Percentiles rank a stretch among this genome's conserved stretches.
Conservation (phyloP, 2,888 invertebrate species). For the Fragum fragum region DNA sequence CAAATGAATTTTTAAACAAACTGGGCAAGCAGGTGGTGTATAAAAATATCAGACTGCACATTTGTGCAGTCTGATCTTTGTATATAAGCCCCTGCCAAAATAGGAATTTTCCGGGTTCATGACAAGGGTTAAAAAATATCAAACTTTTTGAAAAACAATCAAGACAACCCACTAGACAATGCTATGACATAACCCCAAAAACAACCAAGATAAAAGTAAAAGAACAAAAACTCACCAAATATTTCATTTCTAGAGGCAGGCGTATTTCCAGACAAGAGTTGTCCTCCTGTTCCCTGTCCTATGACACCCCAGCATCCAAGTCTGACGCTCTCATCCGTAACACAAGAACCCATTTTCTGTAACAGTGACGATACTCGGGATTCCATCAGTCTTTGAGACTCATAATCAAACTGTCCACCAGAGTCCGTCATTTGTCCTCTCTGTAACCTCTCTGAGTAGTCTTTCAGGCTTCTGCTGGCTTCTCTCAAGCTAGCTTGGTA, state of each 20-base stretch:
- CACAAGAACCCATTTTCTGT: conserved; percentile 78
- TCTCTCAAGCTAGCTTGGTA: conserved; percentile 81
- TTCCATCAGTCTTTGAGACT: conserved; percentile 73
- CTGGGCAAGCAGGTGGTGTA: too few species aligned
- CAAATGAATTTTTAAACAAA: too few species aligned
- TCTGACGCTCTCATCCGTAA: conserved; percentile 79
- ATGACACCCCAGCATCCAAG: conserved; percentile 84
- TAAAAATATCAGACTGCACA: too few species aligned
- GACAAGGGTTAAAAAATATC: too few species aligned
- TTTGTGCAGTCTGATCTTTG: too few species aligned
- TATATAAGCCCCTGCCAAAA: too few species aligned
- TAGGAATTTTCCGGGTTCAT: too few species aligned
- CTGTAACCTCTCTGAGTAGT: conserved; percentile 81
- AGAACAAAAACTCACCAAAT: conserved; percentile 77
- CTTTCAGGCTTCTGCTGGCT: conserved; percentile 76
- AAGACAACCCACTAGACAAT: too few species aligned
- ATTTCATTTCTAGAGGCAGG: conserved; percentile 76
- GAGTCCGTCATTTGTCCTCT: conserved; percentile 71
- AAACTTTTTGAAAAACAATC: too few species aligned
- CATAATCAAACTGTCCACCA: conserved; percentile 78
- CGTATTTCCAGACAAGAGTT: conserved; percentile 74
- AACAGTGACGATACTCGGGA: conserved; percentile 77
- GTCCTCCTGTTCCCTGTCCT: conserved; percentile 81
- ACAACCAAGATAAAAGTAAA: too few species aligned
- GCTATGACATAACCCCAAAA: too few species aligned